Conservation (phyloP, 1,140 invertebrate genomes). For the Apolygus lucorum region DNA sequence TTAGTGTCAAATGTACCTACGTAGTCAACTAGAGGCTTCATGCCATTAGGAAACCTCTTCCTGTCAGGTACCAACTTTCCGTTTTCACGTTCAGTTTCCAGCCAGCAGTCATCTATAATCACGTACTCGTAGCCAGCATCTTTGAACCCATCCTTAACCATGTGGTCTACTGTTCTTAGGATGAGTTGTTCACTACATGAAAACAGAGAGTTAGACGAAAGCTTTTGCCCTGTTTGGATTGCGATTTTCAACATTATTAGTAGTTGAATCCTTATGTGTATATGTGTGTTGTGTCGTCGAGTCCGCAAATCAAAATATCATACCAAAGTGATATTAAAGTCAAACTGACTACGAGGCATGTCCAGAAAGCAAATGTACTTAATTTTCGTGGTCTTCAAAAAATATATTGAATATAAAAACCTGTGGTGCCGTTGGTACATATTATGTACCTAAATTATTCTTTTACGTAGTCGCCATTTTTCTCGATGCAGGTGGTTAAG, state of each 20-base stretch:
- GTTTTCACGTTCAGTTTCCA: slow-evolving; percentile 41
- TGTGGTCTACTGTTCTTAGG: slow-evolving; percentile 45
- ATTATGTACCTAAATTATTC: no score
- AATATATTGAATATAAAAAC: no score
- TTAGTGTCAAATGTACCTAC: slow-evolving; percentile 40
- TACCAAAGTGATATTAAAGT: no score
- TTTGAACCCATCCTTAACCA: slow-evolving; percentile 48
- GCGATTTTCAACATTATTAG: no score
- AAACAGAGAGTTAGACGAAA: neutral
- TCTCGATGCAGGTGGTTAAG: no score
- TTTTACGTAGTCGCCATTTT: no score
- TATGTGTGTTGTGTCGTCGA: neutral
- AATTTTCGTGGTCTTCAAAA: no score
- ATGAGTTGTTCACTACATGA: slow-evolving; percentile 49
- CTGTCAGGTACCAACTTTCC: slow-evolving; percentile 47
- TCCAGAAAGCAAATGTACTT: no score
- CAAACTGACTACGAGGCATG: no score
- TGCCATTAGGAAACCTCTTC: slow-evolving; percentile 50
- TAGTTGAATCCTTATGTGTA: neutral
- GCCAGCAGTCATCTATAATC: slow-evolving; percentile 56
- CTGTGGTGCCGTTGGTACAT: no score
- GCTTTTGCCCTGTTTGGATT: neutral
- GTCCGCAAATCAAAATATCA: no score
- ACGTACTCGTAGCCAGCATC: slow-evolving; percentile 50
- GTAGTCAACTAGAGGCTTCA: slow-evolving; percentile 49